phyloP scores from a whole-genome alignment of 92 coral and sea anemone genomes.

The Heliopora coerulea region DNA sequence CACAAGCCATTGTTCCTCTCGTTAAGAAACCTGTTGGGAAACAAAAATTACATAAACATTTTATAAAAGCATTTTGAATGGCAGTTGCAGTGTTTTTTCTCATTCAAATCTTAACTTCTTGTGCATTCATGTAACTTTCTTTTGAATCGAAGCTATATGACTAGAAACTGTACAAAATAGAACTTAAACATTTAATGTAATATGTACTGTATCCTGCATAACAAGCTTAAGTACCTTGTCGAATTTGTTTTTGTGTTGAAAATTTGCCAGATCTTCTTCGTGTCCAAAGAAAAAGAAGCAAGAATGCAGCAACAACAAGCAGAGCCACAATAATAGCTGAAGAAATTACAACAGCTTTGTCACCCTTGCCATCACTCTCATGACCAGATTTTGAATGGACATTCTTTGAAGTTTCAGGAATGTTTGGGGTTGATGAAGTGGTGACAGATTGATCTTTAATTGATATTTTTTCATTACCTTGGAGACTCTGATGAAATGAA shows the following conservation, averaged over 20 bases:
- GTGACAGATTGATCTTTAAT: not conserved
- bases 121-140: too few relatives aligned
- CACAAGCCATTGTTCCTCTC: not conserved
- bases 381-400: not conserved
- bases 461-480: not conserved
- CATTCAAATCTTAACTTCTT: too few relatives aligned
- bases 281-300: constrained; percentile 1
- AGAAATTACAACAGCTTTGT: constrained; percentile 3
- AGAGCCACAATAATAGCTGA: constrained; percentile 6
- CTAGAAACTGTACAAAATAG: too few relatives aligned
- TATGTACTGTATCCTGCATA: too few relatives aligned
- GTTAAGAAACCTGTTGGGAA: not conserved
- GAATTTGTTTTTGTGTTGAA: too few relatives aligned
- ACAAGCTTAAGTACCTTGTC: too few relatives aligned
- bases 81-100: too few relatives aligned
- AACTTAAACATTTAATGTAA: too few relatives aligned
- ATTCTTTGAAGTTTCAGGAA: not conserved
- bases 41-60: not conserved
- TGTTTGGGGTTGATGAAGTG: not conserved
- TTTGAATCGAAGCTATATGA: too few relatives aligned
- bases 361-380: not conserved
- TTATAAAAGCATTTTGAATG: too few relatives aligned
- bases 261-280: not conserved
- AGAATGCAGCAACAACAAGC: not conserved
- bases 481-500: too few relatives aligned